Base-by-base conservation (phyloP, 2,888 invertebrate species). In the Mimas tiliae region DNA sequence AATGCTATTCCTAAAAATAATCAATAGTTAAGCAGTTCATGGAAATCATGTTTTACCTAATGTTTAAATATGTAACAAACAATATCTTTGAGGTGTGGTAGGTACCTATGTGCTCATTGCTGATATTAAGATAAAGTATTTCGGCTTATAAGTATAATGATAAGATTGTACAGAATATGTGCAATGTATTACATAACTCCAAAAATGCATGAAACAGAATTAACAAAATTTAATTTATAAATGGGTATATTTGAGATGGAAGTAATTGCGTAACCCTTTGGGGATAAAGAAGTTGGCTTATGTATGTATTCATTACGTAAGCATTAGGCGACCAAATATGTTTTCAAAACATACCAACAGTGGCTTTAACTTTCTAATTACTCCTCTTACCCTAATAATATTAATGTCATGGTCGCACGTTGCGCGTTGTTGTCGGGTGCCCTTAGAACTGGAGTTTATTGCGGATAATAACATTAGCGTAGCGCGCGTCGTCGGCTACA, bases 41-140 rank as follows among this genome's bases (percentile, higher is more conserved):
- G 50, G 64, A 67, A 67, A 14, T 71, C 12, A 9, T 48, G 42
- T 51, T 48, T 51, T 64, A 64, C 45, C 62, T 42, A 51, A 19
- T 52, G 64, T 58, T 55, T 55, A n/a, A n/a, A 33, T 16, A 51
- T 64, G 58, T 65, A 63, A 63, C 76, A 74, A 76, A 74, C 11
- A 70, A 67, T 52, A 65, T 70, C 70, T 53, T 19, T 19, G 14
- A 74, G 76, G 72, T 70, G 73, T 65, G 73, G 27, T 27, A 27
- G 2, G 70, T 68, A 70, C 8, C 50, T 50, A 50, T 8, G 16
- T 48, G 7, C n/a, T 16, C 6, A 48, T 7, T 58, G 42, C 66
- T 72, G 73, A 76, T 76, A 71, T 67, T 53, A 33, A 71, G 77
- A 77, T 74, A 77, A 71, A 65, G 68, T 70, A 71, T 70, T 72